Evolutionary conservation across 2,113 vertebrate species (phyloP), one percentile per base, ranked within the genome.

Genomic region (Oreocharis arfaki): DNA sequence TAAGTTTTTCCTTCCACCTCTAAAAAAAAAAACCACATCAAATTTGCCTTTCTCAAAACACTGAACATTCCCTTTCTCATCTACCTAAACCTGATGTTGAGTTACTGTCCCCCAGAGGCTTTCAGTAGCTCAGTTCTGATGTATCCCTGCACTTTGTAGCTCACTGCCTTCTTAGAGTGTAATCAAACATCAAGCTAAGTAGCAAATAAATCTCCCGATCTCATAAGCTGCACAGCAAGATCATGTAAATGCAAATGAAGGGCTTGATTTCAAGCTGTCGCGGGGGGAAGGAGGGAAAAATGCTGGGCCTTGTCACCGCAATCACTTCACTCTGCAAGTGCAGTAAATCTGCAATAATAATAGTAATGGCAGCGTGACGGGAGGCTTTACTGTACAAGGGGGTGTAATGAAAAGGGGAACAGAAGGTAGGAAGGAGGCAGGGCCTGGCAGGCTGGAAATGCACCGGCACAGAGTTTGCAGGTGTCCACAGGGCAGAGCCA

Each of bases 211-310:
- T 99, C 98, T 99, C 98, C 96, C 96, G 90, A 97, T 98, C 98
- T 98, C 98, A 96, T 97, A 96, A 98, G 98, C 98, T 97, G 98
- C 98, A 98, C 99, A 99, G 99, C 98, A 83, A 99, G 99, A 99
- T 99, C 98, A 98, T 99, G 99, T 99, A 98, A 98, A 99, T 99
- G 99, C 99, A 99, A 99, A 99, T 99, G 99, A 99, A 98, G 98
- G 98, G 96, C 98, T 98, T 98, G 98, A 98, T 98, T 99, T 99
- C 98, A 98, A 98, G 98, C 98, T 98, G 98, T 98, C 93, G 94
- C 23, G 80, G 96, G 98, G 98, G 98, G 97, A 97, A 95, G 96
- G 83, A 92, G 87, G 96, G 93, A 88, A 92, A 89, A 96, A 98
- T 95, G 96, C 89, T 74, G 96, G 97, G 87, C 97, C 96, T 69